Base-by-base conservation (phyloP, 2,888 invertebrate genomes). In the Parascotia fuliginaria region DNA sequence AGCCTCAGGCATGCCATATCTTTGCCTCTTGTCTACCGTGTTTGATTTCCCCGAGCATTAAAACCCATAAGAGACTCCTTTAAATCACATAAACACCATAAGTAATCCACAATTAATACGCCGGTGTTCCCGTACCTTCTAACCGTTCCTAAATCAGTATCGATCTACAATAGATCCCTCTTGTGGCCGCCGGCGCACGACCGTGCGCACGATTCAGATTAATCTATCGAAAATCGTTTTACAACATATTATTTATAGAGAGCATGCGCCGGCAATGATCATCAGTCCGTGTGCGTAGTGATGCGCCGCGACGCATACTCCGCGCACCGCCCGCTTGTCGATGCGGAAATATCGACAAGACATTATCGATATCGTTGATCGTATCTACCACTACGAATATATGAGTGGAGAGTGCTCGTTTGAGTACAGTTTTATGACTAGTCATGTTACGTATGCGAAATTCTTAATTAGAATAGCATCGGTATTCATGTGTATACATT, bases 181-280 rank as follows among this genome's bases (percentile, higher is more conserved):
- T 79, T 69, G 81, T 75, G 82, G 78, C 86, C 83, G 82, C 85
- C 89, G 89, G 88, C 89, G 89, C 91, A 89, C 91, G 89, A 89
- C 89, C 80, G 79, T 75, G 87, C 85, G 83, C 92, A 92, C 92
- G 92, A 92, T 91, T 92, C 91, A 91, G 92, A 92, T 92, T 91
- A 92, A 92, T 92, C 92, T 92, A 92, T 92, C 92, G 91, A 92
- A 92, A 92, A 91, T 92, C 92, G 92, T 91, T 92, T 92, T 92
- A 92, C 92, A 92, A 92, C 90, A 91, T 92, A 92, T 92, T 92
- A 92, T 92, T 92, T 92, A 92, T 92, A 91, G 91, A 87, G 90
- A 84, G 90, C 90, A 89, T 91, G 92, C 90, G 85, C 90, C 79
- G 73, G 87, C 92, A 91, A 92, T 92, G 91, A 91, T 90, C 91